Evolutionary conservation across 2,888 invertebrate genomes (phyloP).

Genomic region (Dynastes maya): DNA sequence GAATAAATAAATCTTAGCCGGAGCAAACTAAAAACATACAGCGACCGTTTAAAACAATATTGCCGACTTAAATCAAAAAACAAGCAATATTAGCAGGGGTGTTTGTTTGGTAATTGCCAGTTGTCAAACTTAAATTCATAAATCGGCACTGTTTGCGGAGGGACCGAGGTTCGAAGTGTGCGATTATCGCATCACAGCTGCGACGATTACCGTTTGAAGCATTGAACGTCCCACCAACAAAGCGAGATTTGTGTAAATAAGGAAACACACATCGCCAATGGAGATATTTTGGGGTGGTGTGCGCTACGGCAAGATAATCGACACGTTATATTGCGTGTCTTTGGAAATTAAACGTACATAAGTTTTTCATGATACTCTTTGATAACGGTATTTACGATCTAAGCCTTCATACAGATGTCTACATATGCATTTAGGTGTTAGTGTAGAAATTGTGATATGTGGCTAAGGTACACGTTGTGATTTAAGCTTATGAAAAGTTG

Average conservation of each 20-base stretch:
- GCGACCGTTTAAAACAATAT: constrained; percentile 20
- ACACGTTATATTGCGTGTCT: constrained; percentile 42
- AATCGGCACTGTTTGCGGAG: constrained; percentile 20
- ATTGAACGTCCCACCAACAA: constrained; percentile 13
- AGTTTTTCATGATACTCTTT: constrained; percentile 33
- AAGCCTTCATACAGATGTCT: not conserved
- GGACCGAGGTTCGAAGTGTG: constrained; percentile 1
- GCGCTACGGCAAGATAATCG: constrained; percentile 33
- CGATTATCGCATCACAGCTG: constrained; percentile 19
- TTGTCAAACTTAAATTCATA: constrained; percentile 37
- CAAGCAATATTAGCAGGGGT: constrained; percentile 2
- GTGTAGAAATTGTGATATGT: not conserved
- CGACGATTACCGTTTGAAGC: constrained; percentile 17
- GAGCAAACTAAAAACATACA: not conserved
- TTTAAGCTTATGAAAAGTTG: too few relatives aligned
- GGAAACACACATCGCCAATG: constrained; percentile 32
- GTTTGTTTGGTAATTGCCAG: constrained; percentile 24
- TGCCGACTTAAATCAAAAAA: constrained; percentile 17
- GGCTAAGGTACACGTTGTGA: not conserved
- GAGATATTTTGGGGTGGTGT: constrained; percentile 40
- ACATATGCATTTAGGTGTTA: not conserved
- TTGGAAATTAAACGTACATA: constrained; percentile 42
- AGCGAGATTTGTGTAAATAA: constrained; percentile 40
- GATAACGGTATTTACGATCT: constrained; percentile 37
- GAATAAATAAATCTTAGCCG: too few relatives aligned